Percentiles rank a stretch among this genome's conserved stretches.
phyloP scores from a whole-genome alignment of 2,113 vertebrate genomes.

The Halichoerus grypus region DNA sequence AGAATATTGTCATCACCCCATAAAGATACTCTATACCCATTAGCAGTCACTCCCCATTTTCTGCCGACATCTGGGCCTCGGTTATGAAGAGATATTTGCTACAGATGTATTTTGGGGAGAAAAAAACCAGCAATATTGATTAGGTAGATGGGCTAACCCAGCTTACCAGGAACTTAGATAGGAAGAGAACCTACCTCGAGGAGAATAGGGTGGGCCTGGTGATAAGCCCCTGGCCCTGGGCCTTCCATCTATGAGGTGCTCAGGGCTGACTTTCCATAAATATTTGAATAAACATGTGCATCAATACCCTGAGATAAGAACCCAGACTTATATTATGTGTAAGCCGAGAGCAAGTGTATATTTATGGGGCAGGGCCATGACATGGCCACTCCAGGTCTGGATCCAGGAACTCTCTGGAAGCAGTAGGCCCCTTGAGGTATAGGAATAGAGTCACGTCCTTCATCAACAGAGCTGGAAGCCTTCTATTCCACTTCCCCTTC shows the following conservation, averaged over 20 bases:
- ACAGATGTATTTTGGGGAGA: background rate
- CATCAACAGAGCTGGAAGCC: background rate
- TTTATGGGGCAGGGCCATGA: slow-evolving; percentile 70
- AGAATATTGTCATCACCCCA: background rate
- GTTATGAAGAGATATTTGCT: slow-evolving; percentile 24
- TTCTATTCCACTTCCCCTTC: background rate
- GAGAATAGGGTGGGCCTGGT: background rate
- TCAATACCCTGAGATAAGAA: slow-evolving; percentile 80
- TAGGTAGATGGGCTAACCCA: background rate
- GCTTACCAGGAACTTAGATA: background rate
- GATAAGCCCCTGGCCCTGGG: slow-evolving; percentile 24
- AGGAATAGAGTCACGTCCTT: background rate
- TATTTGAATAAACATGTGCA: slow-evolving; percentile 80
- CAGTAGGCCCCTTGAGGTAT: background rate
- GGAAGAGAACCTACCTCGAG: background rate
- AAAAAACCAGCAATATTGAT: background rate
- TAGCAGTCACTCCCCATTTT: background rate
- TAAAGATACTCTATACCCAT: slow-evolving; percentile 3
- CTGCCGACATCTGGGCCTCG: background rate
- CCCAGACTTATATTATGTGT: slow-evolving; percentile 66
- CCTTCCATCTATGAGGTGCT: slow-evolving; percentile 51
- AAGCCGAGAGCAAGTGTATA: slow-evolving; percentile 63
- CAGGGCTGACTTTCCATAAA: slow-evolving; percentile 72
- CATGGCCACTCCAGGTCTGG: background rate
- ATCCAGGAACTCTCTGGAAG: slow-evolving; percentile 58